Conservation (phyloP, 2,888 invertebrate genomes). For the Acheta domesticus region DNA sequence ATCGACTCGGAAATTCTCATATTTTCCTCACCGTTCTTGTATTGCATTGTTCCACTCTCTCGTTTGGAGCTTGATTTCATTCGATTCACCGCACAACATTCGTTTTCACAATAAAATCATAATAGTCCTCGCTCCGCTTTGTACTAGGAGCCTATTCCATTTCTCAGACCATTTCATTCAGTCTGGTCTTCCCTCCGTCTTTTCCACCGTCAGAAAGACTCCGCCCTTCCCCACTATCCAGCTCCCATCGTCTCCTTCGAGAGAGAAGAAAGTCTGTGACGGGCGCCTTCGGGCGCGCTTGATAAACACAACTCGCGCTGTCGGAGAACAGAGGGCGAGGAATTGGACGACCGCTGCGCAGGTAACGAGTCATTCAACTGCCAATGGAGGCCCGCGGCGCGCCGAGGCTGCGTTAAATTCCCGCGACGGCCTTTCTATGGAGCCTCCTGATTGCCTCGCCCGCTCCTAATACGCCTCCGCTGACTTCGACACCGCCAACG, state of each 20-base stretch:
- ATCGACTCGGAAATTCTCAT: too few relatives aligned
- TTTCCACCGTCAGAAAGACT: too few relatives aligned
- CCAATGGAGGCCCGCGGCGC: not conserved
- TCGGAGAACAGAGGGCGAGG: not conserved
- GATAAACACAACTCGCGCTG: not conserved
- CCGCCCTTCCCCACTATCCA: too few relatives aligned
- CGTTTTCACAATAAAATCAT: too few relatives aligned
- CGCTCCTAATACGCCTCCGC: not conserved
- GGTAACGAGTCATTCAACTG: slow-evolving; percentile 18
- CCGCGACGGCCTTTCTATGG: slow-evolving; percentile 5
- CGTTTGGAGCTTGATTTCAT: too few relatives aligned
- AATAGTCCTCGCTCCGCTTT: too few relatives aligned
- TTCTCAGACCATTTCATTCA: too few relatives aligned
- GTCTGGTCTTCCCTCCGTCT: too few relatives aligned
- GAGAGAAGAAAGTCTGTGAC: not conserved
- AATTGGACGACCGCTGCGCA: slow-evolving; percentile 9
- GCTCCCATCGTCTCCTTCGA: not conserved
- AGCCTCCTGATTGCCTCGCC: not conserved
- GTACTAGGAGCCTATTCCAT: too few relatives aligned
- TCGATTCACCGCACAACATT: too few relatives aligned
- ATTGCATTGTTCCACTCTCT: too few relatives aligned
- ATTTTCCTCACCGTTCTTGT: too few relatives aligned
- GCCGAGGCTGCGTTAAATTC: not conserved
- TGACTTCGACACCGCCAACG: not conserved
- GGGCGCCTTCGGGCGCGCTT: slow-evolving; percentile 4